Evolutionary conservation across 2,113 vertebrate species (phyloP), one percentile per base, ranked within the genome.

Genomic region (Fregata magnificens): DNA sequence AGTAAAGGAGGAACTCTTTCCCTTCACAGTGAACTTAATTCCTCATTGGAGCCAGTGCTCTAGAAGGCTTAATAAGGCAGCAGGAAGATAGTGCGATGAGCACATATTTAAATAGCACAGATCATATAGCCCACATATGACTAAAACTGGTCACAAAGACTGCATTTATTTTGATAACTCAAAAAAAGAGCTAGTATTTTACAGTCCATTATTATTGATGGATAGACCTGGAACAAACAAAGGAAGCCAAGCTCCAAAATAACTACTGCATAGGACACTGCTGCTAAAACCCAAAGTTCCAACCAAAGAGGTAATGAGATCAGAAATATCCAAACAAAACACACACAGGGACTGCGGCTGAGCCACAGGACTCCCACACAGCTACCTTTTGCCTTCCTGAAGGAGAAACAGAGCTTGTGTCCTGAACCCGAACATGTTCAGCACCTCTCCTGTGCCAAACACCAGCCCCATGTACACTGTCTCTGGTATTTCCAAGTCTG

Each of bases 281-380:
- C 84, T 82, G 45, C 53, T 87, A 66, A 91, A 87, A 76, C 56
- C 44, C 40, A 4, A 69, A 82, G 70, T 42, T 61, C 38, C 65
- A 79, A 88, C 36, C 81, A 45, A 91, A 66, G 66, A 76, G 65
- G 81, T 79, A 78, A 77, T 42, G 22, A 59, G 91, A 94, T 38
- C 83, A 93, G 91, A 91, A 95, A 93, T 91, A 96, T 6, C 83
- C 77, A 89, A 90, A 86, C 49, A 88, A 93, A 95, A 83, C 70
- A 93, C 50, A 74, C 0, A 0, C 29, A 36, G 32, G 42, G 66
- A 25, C 66, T 69, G 84, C 0, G 16, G 84, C 92, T 65, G 87
- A 94, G 79, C 93, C 95, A 61, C 78, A 94, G 58, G 58, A 70
- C 67, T 93, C 92, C 89, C 78, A 92, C 92, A 63, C 58, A 52